Evolutionary conservation across 2,888 invertebrate genomes (phyloP).

Genomic region (Drosophila emarginata): DNA sequence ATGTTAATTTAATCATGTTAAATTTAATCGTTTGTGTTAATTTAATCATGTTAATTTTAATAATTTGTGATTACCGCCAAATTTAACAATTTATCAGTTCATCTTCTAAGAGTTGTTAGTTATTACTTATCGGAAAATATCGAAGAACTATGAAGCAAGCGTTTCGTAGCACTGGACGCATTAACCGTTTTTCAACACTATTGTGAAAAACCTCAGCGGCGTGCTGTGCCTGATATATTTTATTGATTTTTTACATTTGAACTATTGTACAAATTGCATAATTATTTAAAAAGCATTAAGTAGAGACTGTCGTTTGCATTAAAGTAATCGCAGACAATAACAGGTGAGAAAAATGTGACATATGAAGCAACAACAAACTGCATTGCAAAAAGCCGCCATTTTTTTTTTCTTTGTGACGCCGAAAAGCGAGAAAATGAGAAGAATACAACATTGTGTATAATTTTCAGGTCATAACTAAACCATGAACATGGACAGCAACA

Average conservation of each 20-base stretch:
- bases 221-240: not conserved
- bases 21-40: not conserved
- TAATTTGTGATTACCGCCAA: not conserved
- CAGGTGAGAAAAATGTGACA: not conserved
- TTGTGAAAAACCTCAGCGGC: not conserved
- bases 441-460: conserved; percentile 1
- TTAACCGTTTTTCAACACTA: not conserved
- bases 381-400: conserved; percentile 26
- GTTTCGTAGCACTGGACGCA: not conserved
- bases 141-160: no score
- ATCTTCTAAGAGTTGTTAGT: no score
- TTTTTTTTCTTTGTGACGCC: conserved; percentile 41
- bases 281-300: not conserved
- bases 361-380: not conserved
- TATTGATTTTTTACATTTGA: not conserved
- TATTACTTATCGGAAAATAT: not conserved
- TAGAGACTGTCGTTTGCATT: not conserved
- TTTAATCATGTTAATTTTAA: no score
- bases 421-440: conserved; percentile 3
- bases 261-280: not conserved
- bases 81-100: not conserved
- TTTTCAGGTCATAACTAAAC: not conserved
- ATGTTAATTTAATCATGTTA: not conserved
- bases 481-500: conserved; percentile 66
- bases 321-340: not conserved